Evolutionary conservation across 1,140 invertebrate species (phyloP), one percentile per base, ranked within the genome.

Genomic region (Drosophila suzukii): DNA sequence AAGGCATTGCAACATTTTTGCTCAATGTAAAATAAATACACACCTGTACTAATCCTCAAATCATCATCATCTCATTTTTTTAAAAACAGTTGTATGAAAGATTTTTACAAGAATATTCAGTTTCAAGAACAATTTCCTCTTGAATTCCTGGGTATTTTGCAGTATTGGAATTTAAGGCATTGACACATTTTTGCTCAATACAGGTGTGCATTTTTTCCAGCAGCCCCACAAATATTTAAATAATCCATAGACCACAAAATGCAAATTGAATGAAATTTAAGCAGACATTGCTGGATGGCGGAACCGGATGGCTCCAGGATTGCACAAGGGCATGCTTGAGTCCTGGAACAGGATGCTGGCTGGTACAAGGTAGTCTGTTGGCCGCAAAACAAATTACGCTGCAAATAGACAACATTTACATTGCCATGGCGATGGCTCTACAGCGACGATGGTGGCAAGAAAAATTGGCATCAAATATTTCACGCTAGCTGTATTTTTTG

Each of bases 401-500:
- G 76, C 57, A 88, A 79, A 88, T 83, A 86, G 75, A 82, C 78
- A 83, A 76, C 75, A 86, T 86, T 86, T 88, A 72, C 81, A 75
- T 75, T 76, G 59, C 32, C 47, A 43, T 41, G 34, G 34, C 36
- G 41, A 38, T 51, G 58, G 10, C 32, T 34, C 56, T 20, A 32
- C 27, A 46, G 0, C 50, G 50, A 58, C 50, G 67, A 70, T 71
- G 55, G 67, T 63, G 60, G 50, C 55, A 60, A 83, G 71, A 88
- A 83, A 83, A 83, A 83, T 88, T 77, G 83, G 72, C 83, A 76
- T 83, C 58, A 88, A 88, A 86, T 86, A 88, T 88, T 79, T 86
- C 84, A 86, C 62, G 83, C 56, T 54, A 77, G 75, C 60, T 68
- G 11, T 39, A 5, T 77, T 80, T 79, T 62, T 55, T 44, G 46